These are phyloP conservation scores for Malthinus flaveolus DNA, from an alignment of 2,888 invertebrate species.

Conservation along the genomic window DNA sequence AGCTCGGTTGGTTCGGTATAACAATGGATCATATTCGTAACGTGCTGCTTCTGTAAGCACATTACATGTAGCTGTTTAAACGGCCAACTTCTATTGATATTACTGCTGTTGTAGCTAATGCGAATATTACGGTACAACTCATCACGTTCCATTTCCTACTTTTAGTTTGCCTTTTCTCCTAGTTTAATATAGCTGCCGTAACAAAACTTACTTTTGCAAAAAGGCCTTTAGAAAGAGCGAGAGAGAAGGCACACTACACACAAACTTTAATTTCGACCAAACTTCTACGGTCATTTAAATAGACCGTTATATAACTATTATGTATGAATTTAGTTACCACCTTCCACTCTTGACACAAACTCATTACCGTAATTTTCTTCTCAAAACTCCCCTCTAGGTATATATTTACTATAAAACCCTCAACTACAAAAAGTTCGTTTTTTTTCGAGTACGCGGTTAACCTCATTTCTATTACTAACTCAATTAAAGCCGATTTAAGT, in stretches of 20 bases:
- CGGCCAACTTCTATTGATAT: constrained; percentile 44
- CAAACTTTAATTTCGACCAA: not conserved
- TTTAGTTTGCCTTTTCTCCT: not conserved
- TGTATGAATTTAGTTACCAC: constrained; percentile 2
- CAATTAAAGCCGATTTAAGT: constrained; percentile 2
- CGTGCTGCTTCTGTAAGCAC: constrained; percentile 41
- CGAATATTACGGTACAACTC: constrained; percentile 30
- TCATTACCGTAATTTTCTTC: not conserved
- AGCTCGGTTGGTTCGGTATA: constrained; percentile 40
- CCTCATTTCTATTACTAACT: constrained; percentile 1
- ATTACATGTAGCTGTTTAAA: constrained; percentile 43
- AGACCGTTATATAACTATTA: not conserved
- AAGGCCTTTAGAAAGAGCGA: too few relatives aligned
- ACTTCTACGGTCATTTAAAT: not conserved
- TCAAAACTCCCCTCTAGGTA: too few relatives aligned
- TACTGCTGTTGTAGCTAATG: constrained; percentile 37
- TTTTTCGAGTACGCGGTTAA: not conserved
- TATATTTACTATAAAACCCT: too few relatives aligned
- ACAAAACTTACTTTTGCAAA: not conserved
- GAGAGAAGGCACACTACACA: not conserved
- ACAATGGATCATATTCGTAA: constrained; percentile 48
- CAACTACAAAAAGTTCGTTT: too few relatives aligned
- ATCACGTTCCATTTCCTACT: constrained; percentile 15
- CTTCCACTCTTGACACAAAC: not conserved
- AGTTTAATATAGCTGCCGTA: not conserved